phyloP scores from a whole-genome alignment of 2,113 vertebrate genomes.

The Hemiscyllium ocellatum region DNA sequence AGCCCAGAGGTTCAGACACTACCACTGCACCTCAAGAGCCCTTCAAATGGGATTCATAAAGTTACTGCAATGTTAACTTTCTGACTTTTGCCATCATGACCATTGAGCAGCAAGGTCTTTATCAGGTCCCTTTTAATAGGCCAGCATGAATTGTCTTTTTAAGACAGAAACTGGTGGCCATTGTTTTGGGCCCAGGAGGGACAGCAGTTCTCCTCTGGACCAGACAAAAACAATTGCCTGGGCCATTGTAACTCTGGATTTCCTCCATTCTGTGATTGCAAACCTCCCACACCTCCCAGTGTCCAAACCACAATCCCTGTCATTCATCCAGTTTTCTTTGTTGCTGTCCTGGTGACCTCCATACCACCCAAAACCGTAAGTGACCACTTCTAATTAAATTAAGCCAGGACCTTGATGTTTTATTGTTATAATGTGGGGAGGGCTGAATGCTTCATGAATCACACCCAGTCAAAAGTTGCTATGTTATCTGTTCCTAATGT shows the following conservation, averaged over 20 bases:
- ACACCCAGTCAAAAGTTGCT: not conserved
- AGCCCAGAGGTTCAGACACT: too few relatives aligned
- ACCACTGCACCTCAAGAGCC: not conserved
- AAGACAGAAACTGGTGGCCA: not conserved
- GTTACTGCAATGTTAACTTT: not conserved
- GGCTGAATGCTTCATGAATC: not conserved
- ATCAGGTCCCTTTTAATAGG: not conserved
- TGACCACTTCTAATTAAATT: not conserved
- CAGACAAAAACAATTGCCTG: not conserved
- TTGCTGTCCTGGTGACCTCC: not conserved
- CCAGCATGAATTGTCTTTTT: not conserved
- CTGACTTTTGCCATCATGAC: not conserved
- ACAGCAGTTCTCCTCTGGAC: not conserved
- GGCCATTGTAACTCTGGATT: not conserved
- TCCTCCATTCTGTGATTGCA: not conserved
- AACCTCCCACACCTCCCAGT: not conserved
- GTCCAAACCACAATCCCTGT: not conserved
- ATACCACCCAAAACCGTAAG: not conserved
- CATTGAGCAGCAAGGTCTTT: not conserved
- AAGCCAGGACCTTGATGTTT: not conserved
- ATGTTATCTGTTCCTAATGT: not conserved
- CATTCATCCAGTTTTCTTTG: not conserved
- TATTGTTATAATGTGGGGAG: not conserved
- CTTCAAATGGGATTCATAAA: not conserved
- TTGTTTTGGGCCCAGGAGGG: not conserved